Conservation (phyloP, 2,113 vertebrate genomes). For the Zosterops pallidus region DNA sequence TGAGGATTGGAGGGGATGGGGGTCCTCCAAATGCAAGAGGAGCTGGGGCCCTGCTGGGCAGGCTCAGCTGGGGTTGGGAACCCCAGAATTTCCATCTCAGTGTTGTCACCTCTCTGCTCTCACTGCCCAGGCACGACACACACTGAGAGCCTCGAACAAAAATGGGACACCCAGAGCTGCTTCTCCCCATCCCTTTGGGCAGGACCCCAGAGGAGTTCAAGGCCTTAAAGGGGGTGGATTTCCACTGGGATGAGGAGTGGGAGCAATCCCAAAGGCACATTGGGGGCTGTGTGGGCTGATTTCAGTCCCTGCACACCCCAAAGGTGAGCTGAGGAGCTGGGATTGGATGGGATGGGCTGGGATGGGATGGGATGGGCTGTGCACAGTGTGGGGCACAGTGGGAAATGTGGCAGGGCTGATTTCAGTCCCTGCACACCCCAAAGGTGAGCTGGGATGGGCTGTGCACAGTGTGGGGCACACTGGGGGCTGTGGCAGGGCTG, state of each 20-base stretch:
- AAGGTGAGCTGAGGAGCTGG: no score
- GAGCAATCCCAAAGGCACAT: rapidly evolving
- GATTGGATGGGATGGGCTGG: no score
- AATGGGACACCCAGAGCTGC: background rate
- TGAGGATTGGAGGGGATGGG: background rate
- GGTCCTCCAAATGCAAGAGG: background rate
- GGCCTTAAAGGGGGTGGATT: background rate
- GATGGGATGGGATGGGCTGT: background rate
- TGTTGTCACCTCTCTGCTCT: rapidly evolving
- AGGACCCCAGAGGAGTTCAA: rapidly evolving
- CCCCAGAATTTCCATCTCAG: rapidly evolving
- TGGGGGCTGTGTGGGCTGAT: no score
- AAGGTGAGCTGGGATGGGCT: background rate
- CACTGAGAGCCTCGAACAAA: background rate
- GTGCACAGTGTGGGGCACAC: background rate
- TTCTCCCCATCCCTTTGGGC: background rate
- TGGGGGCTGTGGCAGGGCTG: background rate
- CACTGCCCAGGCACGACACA: background rate
- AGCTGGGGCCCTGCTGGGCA: background rate
- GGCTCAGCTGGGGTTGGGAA: background rate
- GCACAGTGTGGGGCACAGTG: background rate
- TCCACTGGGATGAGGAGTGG: background rate
- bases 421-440: background rate
- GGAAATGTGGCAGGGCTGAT: background rate
- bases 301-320: no score